Evolutionary conservation across 1,140 invertebrate genomes (phyloP).

Genomic region (Meteorus sp.): DNA sequence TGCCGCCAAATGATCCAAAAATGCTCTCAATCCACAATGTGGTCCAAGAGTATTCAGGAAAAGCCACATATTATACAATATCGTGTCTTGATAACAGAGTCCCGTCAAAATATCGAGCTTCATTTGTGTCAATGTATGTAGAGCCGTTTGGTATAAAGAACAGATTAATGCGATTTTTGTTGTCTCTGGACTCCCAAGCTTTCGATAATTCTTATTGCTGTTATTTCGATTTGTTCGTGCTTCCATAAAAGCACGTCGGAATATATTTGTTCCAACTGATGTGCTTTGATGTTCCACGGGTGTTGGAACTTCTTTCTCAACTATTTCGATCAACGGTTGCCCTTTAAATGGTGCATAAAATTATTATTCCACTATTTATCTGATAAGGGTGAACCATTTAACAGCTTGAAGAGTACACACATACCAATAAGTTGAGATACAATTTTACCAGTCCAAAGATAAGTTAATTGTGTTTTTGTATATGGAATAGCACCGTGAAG

Average conservation of each 20-base stretch:
- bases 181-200: constrained; percentile 78
- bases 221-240: constrained; percentile 62
- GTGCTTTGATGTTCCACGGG: constrained; percentile 49
- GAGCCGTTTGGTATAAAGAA: constrained; percentile 87
- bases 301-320: constrained; percentile 52
- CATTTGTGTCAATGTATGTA: constrained; percentile 88
- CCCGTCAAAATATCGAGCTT: constrained; percentile 94
- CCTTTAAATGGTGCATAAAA: too few relatives aligned
- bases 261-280: constrained; percentile 55
- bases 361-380: too few relatives aligned
- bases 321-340: constrained; percentile 57
- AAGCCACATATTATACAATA: constrained; percentile 89
- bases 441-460: constrained; percentile 80
- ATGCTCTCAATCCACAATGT: constrained; percentile 85
- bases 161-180: constrained; percentile 83
- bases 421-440: constrained; percentile 58
- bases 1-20: constrained; percentile 81
- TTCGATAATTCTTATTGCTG: constrained; percentile 66
- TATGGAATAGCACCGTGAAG: constrained; percentile 80
- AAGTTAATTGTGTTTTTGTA: constrained; percentile 80
- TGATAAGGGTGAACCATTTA: too few relatives aligned
- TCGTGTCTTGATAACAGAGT: constrained; percentile 89
- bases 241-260: constrained; percentile 59
- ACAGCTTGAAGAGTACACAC: too few relatives aligned
- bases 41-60: constrained; percentile 87